phyloP scores from a whole-genome alignment of 2,113 vertebrate species.

The Herpetotheres cachinnans region DNA sequence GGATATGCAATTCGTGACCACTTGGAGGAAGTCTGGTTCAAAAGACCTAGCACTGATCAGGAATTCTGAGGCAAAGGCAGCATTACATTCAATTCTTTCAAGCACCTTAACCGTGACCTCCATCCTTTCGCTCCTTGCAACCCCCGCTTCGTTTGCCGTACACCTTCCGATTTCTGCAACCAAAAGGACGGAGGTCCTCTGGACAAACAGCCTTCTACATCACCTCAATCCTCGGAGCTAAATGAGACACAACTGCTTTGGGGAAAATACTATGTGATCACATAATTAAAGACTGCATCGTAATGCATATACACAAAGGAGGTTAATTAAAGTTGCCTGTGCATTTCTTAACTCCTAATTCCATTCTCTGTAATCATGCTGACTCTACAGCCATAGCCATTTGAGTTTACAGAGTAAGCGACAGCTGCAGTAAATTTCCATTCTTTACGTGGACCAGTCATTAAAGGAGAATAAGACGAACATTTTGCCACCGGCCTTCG shows the following conservation, averaged over 20 bases:
- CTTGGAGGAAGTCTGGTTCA: not conserved
- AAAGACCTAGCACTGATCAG: not conserved
- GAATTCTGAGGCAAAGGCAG: not conserved
- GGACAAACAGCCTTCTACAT: constrained; percentile 5
- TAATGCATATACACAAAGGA: constrained; percentile 49
- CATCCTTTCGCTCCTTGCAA: not conserved
- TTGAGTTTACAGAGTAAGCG: constrained; percentile 26
- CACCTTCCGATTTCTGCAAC: not conserved
- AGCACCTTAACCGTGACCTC: not conserved
- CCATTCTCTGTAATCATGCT: constrained; percentile 51
- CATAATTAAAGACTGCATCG: constrained; percentile 62
- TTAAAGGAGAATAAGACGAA: not conserved
- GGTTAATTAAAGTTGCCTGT: constrained; percentile 61
- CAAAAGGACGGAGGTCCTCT: not conserved
- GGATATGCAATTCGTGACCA: not conserved
- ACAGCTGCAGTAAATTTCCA: constrained; percentile 32
- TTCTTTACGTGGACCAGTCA: not conserved
- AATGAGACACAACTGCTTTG: constrained; percentile 27
- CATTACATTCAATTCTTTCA: not conserved
- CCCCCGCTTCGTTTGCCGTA: fast-evolving
- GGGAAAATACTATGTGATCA: constrained; percentile 38
- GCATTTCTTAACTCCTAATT: constrained; percentile 57
- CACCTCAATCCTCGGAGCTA: constrained; percentile 15
- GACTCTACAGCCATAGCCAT: constrained; percentile 8
- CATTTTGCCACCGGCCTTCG: not conserved